Percentiles rank a stretch among this genome's conserved stretches.
phyloP scores from a whole-genome alignment of 2,113 vertebrate genomes.

The Larimichthys crocea region DNA sequence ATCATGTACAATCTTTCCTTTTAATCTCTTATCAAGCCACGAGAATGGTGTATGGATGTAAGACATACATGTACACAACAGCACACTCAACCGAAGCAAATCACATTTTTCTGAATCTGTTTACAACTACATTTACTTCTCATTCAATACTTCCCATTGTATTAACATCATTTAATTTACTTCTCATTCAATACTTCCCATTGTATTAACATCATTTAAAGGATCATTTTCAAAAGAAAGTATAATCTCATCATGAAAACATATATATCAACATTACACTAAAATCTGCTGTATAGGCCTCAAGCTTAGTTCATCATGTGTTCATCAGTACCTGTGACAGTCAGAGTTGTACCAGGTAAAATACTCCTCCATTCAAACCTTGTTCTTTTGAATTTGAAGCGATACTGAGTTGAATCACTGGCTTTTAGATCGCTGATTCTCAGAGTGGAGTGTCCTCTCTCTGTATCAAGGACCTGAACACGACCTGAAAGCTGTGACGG shows the following conservation, averaged over 20 bases:
- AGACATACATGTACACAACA: no score
- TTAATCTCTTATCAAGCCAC: no score
- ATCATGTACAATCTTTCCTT: no score
- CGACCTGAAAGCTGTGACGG: neutral
- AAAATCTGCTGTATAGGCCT: neutral
- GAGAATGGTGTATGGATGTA: no score
- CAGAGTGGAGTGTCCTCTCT: constrained; percentile 14
- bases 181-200: neutral
- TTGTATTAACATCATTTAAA: neutral
- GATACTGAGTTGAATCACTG: constrained; percentile 46
- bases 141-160: neutral
- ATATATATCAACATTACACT: neutral
- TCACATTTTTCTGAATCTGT: no score
- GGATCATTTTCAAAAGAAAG: neutral
- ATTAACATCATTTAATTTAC: neutral
- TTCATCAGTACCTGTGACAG: constrained; percentile 37
- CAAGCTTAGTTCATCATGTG: neutral
- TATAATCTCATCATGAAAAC: neutral
- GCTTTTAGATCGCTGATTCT: constrained; percentile 35
- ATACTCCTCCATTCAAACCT: neutral
- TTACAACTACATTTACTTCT: neutral
- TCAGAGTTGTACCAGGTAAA: constrained; percentile 45
- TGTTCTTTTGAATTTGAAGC: neutral
- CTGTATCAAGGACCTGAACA: neutral
- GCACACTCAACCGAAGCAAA: no score